Conservation (phyloP, 2,113 vertebrate genomes). For the Leptocoma aspasia region DNA sequence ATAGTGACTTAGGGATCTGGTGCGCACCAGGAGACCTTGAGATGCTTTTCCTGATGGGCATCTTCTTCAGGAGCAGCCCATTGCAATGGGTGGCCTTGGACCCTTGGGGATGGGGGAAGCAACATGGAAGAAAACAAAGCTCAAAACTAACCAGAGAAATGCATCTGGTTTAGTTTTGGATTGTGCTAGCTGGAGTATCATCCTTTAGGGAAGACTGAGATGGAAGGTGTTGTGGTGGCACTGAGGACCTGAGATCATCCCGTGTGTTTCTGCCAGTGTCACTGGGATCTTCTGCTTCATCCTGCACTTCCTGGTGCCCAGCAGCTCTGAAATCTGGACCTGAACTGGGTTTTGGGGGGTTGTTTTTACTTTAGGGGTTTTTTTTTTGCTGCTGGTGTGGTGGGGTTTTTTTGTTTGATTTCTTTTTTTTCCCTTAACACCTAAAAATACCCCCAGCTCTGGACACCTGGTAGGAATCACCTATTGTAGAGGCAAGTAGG, state of each 20-base stretch:
- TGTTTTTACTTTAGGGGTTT: fast-evolving
- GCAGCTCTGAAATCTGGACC: background rate
- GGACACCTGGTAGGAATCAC: background rate
- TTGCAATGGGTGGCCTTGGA: background rate
- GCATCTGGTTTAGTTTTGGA: background rate
- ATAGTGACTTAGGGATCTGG: background rate
- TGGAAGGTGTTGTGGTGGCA: background rate
- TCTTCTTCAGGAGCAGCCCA: background rate
- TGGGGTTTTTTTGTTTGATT: background rate
- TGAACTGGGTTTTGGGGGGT: background rate
- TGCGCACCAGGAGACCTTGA: background rate
- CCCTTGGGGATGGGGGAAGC: background rate
- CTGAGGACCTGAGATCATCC: background rate
- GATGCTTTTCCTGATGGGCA: background rate
- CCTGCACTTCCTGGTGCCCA: background rate
- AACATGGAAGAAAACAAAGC: background rate
- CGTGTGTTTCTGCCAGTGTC: fast-evolving
- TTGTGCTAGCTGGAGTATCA: background rate
- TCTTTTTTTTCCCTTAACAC: background rate
- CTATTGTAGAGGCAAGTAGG: background rate
- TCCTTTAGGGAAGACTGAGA: background rate
- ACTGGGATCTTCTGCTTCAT: background rate
- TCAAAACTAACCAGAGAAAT: background rate
- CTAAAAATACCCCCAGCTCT: background rate
- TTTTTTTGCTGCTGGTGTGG: background rate